Evolutionary conservation across 2,888 invertebrate species (phyloP), one percentile per base, ranked within the genome.

Genomic region (Torymus tubicola): DNA sequence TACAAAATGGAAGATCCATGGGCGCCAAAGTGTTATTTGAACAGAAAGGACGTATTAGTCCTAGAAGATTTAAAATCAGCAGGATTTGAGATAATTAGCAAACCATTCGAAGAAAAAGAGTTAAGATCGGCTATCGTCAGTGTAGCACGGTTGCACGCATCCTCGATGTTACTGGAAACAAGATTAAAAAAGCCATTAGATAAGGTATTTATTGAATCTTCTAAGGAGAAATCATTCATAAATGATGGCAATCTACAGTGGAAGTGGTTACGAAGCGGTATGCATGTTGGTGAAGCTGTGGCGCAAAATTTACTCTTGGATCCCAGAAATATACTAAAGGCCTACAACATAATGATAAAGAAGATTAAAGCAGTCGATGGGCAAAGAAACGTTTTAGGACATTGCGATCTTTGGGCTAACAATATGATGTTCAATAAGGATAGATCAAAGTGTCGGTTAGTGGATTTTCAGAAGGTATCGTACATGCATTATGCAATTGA

Each of bases 91-190:
- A 11, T 64, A 8, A 16, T 2, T 16, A 18, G 12, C 2, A 8
- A 52, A 18, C 13, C 69, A 18, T 31, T 1, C 12, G 84, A 85
- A 8, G 31, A 3, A 65, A 80, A 84, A 1, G 82, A 85, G 0
- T 71, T 87, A 13, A 78, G 81, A 13, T 82, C 87, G 0, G 87
- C 85, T n/a, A 70, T 88, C 3, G 75, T 81, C 0, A 71, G 85
- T 0, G 18, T 89, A 8, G 89, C 89, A 3, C 84, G 84, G 13
- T 18, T 88, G 4, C 89, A 89, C 70, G 89, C 86, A 0, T 82
- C 86, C 0, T 89, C 89, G 3, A 42, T 89, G 14, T 16, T 86
- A 8, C 84, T 87, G 8, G 89, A 89, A 50, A 52, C 70, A 1
- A 84, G 83, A 14, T 24, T 60, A 14, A 50, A 52, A 8, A 13